Evolutionary conservation across 1,140 invertebrate genomes (phyloP).

Genomic region (Drosophila ficusphila): DNA sequence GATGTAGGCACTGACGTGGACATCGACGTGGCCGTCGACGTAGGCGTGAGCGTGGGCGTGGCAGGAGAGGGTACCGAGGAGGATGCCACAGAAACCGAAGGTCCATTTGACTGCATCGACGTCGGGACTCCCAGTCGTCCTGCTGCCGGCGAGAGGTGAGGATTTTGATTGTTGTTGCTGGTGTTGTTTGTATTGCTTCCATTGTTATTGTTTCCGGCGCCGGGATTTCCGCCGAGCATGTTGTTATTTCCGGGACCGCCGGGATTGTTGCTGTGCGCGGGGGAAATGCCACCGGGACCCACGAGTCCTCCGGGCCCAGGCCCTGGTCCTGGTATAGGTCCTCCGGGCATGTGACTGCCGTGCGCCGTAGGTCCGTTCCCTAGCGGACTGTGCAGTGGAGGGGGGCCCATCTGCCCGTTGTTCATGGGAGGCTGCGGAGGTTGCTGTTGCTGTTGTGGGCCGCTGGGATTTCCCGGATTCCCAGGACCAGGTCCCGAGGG

Average conservation of each 20-base stretch:
- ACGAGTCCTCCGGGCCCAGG: constrained; percentile 62
- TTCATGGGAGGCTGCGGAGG: constrained; percentile 82
- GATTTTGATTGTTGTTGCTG: constrained; percentile 81
- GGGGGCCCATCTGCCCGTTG: constrained; percentile 83
- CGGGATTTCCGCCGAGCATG: constrained; percentile 52
- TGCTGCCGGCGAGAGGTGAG: constrained; percentile 67
- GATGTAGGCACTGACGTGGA: constrained; percentile 82
- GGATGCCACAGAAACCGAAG: constrained; percentile 37
- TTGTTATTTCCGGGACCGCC: constrained; percentile 46
- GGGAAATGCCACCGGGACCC: constrained; percentile 68
- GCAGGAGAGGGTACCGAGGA: constrained; percentile 48
- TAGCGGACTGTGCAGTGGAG: constrained; percentile 78
- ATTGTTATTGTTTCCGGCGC: constrained; percentile 57
- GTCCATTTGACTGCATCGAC: constrained; percentile 73
- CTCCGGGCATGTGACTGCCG: constrained; percentile 71
- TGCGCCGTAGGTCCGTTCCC: constrained; percentile 78
- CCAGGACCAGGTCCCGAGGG: constrained; percentile 86
- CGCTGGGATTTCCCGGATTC: constrained; percentile 84
- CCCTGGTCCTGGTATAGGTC: constrained; percentile 71
- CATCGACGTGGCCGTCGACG: constrained; percentile 52
- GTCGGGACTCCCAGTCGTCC: constrained; percentile 71
- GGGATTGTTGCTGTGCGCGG: constrained; percentile 53
- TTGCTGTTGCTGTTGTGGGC: constrained; percentile 57
- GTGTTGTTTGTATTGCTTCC: constrained; percentile 65
- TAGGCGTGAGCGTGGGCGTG: constrained; percentile 46